Conservation (phyloP, 2,797 vertebrate species). For the Rousettus madagascariensis region DNA sequence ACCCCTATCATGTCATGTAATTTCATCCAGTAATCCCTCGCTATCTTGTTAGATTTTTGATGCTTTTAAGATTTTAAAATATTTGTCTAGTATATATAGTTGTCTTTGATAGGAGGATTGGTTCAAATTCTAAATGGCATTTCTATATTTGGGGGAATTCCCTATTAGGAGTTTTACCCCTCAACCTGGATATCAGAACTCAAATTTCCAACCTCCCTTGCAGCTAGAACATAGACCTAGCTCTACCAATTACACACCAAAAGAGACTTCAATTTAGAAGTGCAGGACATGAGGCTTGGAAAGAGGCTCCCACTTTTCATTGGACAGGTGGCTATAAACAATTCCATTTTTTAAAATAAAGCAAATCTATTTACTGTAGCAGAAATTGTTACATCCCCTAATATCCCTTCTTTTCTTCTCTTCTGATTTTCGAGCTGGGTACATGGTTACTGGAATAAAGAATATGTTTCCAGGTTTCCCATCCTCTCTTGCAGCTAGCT, state of each 20-base stretch:
- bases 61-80: conserved; percentile 36
- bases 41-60: conserved; percentile 1
- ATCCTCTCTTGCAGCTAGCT: not conserved
- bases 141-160: not conserved
- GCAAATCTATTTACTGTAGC: not conserved
- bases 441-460: not conserved
- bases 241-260: not conserved
- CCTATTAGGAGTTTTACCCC: not conserved
- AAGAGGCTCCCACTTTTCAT: not conserved
- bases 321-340: not conserved
- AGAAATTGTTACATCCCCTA: not conserved
- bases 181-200: conserved; percentile 10
- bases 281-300: not conserved
- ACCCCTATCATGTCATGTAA: not conserved
- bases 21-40: not conserved
- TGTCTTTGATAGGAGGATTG: conserved; percentile 12
- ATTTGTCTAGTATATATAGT: not conserved
- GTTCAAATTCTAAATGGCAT: not conserved
- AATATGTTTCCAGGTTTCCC: not conserved
- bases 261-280: not conserved
- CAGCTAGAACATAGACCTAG: not conserved
- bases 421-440: not conserved
- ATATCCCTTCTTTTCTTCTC: not conserved
- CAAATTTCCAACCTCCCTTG: conserved; percentile 23
- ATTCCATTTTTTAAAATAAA: not conserved